Evolutionary conservation across 2,797 vertebrate genomes (phyloP).

Genomic region (Synaphobranchus kaupii): DNA sequence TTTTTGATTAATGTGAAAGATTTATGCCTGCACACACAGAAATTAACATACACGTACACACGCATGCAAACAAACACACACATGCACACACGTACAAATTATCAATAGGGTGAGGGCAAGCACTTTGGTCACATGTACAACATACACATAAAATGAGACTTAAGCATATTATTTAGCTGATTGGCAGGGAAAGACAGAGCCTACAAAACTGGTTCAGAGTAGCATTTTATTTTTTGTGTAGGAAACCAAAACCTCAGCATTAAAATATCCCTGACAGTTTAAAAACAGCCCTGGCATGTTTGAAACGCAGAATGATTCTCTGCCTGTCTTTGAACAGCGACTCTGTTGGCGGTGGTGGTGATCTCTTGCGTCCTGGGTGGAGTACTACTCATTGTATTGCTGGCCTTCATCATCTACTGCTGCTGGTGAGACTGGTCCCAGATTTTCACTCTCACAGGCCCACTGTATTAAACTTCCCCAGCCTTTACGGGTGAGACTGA

Average conservation of each 20-base stretch:
- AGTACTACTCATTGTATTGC: slow-evolving; percentile 53
- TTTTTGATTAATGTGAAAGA: not conserved
- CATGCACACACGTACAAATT: not conserved
- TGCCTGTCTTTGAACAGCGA: slow-evolving; percentile 43
- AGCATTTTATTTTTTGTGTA: not conserved
- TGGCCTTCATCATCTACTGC: slow-evolving; percentile 58
- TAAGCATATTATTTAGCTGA: not conserved
- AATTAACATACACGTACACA: no score
- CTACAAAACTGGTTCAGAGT: not conserved
- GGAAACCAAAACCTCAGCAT: not conserved
- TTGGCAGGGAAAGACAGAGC: not conserved
- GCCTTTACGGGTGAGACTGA: not conserved
- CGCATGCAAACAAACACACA: not conserved
- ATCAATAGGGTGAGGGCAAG: not conserved
- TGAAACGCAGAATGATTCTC: not conserved
- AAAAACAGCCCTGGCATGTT: not conserved
- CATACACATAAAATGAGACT: not conserved
- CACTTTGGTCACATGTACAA: not conserved
- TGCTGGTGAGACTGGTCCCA: slow-evolving; percentile 54
- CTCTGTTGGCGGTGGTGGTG: slow-evolving; percentile 50
- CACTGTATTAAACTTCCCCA: not conserved
- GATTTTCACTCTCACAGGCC: not conserved
- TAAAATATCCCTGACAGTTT: no score
- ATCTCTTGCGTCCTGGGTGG: slow-evolving; percentile 51
- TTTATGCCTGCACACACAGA: no score